Conservation (phyloP, 1,140 invertebrate genomes). For the Vanessa atalanta region DNA sequence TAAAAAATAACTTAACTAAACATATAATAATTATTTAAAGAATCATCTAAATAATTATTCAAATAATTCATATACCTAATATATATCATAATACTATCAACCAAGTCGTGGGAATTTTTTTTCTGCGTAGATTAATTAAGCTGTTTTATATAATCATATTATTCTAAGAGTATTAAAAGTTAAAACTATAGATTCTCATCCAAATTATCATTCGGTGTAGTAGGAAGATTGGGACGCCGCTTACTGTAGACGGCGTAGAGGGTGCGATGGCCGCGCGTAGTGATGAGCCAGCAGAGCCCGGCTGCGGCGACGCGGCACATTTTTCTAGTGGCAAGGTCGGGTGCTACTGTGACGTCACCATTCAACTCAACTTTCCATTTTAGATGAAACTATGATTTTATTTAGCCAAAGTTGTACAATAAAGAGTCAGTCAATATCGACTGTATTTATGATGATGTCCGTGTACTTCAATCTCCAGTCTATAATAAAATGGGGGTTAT, state of each 20-base stretch:
- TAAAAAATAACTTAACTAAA: no score
- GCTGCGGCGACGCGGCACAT: conserved; percentile 74
- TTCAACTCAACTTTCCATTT: conserved; percentile 71
- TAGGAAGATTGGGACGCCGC: conserved; percentile 1
- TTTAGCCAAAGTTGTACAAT: neutral
- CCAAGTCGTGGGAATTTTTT: no score
- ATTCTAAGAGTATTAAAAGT: no score
- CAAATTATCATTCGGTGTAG: neutral
- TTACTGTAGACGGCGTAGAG: conserved; percentile 29
- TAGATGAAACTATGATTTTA: conserved; percentile 25
- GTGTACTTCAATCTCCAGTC: neutral
- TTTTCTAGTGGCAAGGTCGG: conserved; percentile 79
- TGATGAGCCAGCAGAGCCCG: conserved; percentile 70
- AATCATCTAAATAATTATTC: no score
- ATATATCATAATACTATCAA: no score
- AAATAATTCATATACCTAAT: no score
- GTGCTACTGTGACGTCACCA: conserved; percentile 65
- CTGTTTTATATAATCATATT: neutral
- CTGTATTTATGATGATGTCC: neutral
- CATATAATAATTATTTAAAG: no score
- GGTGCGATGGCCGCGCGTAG: conserved; percentile 58
- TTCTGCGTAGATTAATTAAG: no score
- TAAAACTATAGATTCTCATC: neutral
- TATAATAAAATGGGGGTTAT: neutral
- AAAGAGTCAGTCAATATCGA: neutral